These are phyloP conservation scores for Pachypsylla venusta DNA, from an alignment of 1,140 invertebrate species.

Conservation along the genomic window DNA sequence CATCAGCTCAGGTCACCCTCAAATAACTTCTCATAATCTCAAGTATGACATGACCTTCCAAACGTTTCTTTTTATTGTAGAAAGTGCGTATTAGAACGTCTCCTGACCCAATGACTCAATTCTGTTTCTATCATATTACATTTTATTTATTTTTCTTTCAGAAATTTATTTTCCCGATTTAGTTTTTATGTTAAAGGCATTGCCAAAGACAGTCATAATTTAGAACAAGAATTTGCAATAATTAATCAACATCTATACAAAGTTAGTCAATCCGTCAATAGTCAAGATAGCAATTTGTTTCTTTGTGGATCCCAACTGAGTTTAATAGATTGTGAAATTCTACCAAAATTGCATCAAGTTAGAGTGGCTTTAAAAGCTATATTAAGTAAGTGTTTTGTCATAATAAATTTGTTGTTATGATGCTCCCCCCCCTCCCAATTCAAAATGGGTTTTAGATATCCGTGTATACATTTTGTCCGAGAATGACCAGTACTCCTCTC, in stretches of 20 bases:
- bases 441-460: too few relatives aligned
- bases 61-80: too few relatives aligned
- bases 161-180: constrained; percentile 43
- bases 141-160: constrained; percentile 18
- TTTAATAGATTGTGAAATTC: constrained; percentile 39
- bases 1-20: too few relatives aligned
- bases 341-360: constrained; percentile 43
- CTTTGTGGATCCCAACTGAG: constrained; percentile 34
- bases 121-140: too few relatives aligned
- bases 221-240: constrained; percentile 33
- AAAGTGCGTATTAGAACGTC: too few relatives aligned
- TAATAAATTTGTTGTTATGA: too few relatives aligned
- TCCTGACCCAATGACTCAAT: too few relatives aligned
- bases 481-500: too few relatives aligned
- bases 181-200: constrained; percentile 41
- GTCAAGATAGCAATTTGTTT: constrained; percentile 26
- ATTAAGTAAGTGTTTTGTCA: constrained; percentile 7
- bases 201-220: constrained; percentile 32
- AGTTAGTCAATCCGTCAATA: constrained; percentile 6
- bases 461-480: too few relatives aligned
- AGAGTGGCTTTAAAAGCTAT: constrained; percentile 33
- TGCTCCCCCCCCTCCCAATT: too few relatives aligned
- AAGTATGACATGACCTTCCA: too few relatives aligned
- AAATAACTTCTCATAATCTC: too few relatives aligned
- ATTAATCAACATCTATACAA: constrained; percentile 33